Evolutionary conservation across 1,140 invertebrate species (phyloP), one percentile per base, ranked within the genome.

Genomic region (Lepidurus packardi): DNA sequence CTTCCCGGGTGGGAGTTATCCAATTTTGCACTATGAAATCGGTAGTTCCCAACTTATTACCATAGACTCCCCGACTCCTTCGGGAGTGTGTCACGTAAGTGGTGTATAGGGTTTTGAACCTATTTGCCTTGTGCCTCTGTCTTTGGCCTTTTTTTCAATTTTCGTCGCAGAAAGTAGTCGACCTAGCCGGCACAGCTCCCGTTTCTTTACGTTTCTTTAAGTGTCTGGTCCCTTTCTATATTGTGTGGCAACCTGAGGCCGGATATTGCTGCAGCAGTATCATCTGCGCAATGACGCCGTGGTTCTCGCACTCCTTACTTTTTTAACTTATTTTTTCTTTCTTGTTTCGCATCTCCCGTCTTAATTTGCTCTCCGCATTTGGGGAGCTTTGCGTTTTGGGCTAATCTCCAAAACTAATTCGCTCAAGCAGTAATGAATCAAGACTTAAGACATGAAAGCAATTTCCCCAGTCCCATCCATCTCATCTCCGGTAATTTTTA

Each of bases 121-220:
- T 34, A 2, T 34, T 34, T 34, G 34, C 2, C 34, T 34, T 34
- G 34, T 34, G 21, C 21, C 16, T n/a, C 6, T 21, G 7, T 65
- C 7, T 13, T n/a, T 0, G 53, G 4, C 53, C 21, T 65, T 65
- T 65, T 5, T 65, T 7, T 1, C 53, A 21, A 7, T 21, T 13
- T 65, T 65, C 16, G 1, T 47, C 45, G 16, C 7, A 16, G 53
- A n/a, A 7, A n/a, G 16, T 21, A 65, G 9, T n/a, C 16, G 13
- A n/a, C 4, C n/a, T 65, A 7, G 21, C 0, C 13, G 9, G 1
- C 13, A 13, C 1, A 65, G 5, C 53, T 65, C 21, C 16, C 45
- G 45, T 47, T 47, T 65, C 53, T 65, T 65, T 65, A 65, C 45
- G 45, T 47, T 47, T 65, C 53, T 65, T 65, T 65, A 65, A 16